These are phyloP conservation scores for Matsumurasca onukii DNA, from an alignment of 1,140 invertebrate species.

Conservation along the genomic window DNA sequence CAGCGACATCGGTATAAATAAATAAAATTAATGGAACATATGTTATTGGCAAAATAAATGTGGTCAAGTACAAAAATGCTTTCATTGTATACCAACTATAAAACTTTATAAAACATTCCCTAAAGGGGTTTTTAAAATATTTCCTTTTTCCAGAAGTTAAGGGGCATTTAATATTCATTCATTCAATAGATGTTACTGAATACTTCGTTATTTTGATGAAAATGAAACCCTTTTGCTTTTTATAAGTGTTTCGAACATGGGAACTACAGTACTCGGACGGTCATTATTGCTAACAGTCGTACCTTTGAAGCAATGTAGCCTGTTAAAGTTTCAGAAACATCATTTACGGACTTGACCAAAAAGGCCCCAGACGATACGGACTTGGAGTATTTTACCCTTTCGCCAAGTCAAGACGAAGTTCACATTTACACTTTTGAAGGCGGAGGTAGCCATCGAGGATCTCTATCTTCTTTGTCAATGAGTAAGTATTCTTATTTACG, in stretches of 20 bases:
- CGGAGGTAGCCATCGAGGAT: not conserved
- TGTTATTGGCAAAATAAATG: no score
- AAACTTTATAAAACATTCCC: no score
- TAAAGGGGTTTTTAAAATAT: no score
- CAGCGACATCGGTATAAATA: no score
- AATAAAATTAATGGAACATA: no score
- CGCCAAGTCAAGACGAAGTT: constrained; percentile 1
- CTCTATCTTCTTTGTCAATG: constrained; percentile 10
- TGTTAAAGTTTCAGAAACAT: constrained; percentile 15
- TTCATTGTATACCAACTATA: no score
- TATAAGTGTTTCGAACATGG: not conserved
- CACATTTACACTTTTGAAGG: constrained; percentile 14
- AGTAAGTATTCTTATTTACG: no score
- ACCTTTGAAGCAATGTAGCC: not conserved
- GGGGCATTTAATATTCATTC: not conserved
- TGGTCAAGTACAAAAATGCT: no score
- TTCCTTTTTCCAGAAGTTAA: not conserved
- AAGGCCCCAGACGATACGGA: not conserved
- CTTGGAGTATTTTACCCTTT: not conserved
- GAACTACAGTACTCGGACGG: not conserved
- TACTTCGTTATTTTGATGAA: not conserved
- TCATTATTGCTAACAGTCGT: not conserved
- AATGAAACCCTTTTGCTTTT: not conserved
- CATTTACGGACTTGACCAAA: constrained; percentile 9
- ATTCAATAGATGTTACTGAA: not conserved